Evolutionary conservation across 2,113 vertebrate species (phyloP), one percentile per base, ranked within the genome.

Genomic region (Alces alces): DNA sequence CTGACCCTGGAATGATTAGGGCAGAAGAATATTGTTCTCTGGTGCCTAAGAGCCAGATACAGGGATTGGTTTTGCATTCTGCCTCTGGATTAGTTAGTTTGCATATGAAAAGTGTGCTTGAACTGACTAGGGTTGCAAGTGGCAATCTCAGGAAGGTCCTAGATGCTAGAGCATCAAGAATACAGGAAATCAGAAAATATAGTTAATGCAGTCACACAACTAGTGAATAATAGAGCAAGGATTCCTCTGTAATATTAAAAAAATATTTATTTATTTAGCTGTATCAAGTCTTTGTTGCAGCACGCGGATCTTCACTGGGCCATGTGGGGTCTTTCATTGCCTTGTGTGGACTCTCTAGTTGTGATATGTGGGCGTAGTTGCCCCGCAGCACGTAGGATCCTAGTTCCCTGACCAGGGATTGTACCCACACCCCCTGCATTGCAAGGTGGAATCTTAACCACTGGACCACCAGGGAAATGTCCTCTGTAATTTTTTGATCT

Each of bases 401-500:
- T 76, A 43, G 36, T 43, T 76, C 36, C 5, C 36, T 27, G 70
- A 76, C 5, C 70, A 76, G 36, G 70, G 36, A 39, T 43, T 25
- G 23, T 43, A 76, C 70, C 36, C 36, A 14, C 36, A 27, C 43
- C 23, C 36, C 70, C 36, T 27, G 11, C 23, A 76, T 39, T 76
- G 70, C 70, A 43, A 14, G 39, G 36, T 76, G 12, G 21, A 76
- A 14, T 76, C 70, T 43, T 76, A 76, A 27, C 21, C 70, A 14
- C 23, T 76, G 12, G 36, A 27, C 70, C 36, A 43, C 70, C 70
- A 76, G 70, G 36, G 36, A 73, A 73, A 39, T 73, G 36, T 73
- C 73, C 33, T 86, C 30, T 55, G 86, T 16, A 61, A 47, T 61
- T 47, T 91, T 93, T 82, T 93, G 14, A 82, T 91, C n/a, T 61